Base-by-base conservation (phyloP, 92 coral and sea anemone species). In the Phenganax subtilis region DNA sequence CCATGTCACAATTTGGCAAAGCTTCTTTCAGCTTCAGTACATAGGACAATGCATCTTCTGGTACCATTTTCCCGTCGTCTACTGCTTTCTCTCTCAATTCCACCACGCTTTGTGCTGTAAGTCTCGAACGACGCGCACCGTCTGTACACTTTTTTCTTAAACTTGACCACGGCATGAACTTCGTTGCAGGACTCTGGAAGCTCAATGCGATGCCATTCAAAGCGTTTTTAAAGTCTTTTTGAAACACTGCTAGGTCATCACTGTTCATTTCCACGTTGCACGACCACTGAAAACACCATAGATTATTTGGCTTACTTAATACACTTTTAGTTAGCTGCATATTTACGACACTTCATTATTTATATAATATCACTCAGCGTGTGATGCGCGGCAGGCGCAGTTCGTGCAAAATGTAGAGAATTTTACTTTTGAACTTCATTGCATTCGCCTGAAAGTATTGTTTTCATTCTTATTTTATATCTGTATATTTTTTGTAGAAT, bases 151-250 rank as follows among this genome's bases (percentile, higher is more conserved):
- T 89, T 80, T 65, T 88, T 61, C 88, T 84, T 15, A 87, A 80
- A n/a, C 17, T 10, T 12, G 83, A 79, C 83, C 83, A 79, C 37
- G 37, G 83, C 20, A 16, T 47, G 55, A 47, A 79, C 14, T 52
- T 53, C 7, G 74, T 79, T 57, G 89, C 87, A 16, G 97, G 97
- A 81, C 80, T 88, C 65, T 89, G 92, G 73, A 92, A 92, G 70
- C 97, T 90, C 80, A 88, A 86, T 27, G 89, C 88, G 31, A 92
- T 84, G 28, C 97, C 97, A 72, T 88, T 89, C 20, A 92, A 83
- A 30, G 85, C 97, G 72, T 71, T 16, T 60, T 89, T 82, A n/a
- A 91, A 81, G 77, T 90, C 88, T 75, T 86, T 73, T 31, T 91
- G 90, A 74, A 92, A 88, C n/a, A 88, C 76, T 17, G 83, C 80